A percentile compares a stretch with the other conserved stretches of the same genome.
phyloP scores from a whole-genome alignment of 2,888 invertebrate species.

The Ichneumon xanthorius region DNA sequence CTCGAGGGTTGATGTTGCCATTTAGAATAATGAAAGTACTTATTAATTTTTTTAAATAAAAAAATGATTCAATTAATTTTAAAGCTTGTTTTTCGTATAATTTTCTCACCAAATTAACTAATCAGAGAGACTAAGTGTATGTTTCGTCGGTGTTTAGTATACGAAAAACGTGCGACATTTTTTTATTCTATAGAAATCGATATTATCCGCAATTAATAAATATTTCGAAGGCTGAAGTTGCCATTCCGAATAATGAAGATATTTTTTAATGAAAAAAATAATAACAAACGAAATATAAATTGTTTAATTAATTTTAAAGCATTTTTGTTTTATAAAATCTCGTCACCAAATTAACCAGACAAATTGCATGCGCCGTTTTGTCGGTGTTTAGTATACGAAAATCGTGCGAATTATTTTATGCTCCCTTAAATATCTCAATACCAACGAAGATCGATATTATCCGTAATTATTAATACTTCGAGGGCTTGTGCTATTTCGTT shows the following conservation, averaged over 20 bases:
- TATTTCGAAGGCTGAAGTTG: neutral
- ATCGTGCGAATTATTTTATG: too few species aligned
- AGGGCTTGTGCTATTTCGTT: neutral
- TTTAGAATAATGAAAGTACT: neutral
- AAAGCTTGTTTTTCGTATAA: too few species aligned
- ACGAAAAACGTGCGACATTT: too few species aligned
- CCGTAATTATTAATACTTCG: neutral
- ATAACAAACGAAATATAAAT: too few species aligned
- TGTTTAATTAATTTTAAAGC: neutral
- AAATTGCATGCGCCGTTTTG: too few species aligned
- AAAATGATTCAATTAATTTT: neutral
- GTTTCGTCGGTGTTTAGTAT: too few species aligned
- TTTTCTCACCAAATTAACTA: too few species aligned
- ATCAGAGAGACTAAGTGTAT: too few species aligned
- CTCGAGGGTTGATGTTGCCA: neutral
- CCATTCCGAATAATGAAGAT: neutral
- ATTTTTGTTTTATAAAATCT: too few species aligned
- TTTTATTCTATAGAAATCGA: neutral
- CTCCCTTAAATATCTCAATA: too few species aligned
- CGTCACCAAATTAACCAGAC: too few species aligned
- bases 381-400: too few species aligned
- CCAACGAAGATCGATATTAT: neutral
- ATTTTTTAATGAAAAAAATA: neutral
- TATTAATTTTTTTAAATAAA: neutral
- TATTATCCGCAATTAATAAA: neutral